Evolutionary conservation across 2,113 vertebrate species (phyloP).

Genomic region (Sturnira hondurensis): DNA sequence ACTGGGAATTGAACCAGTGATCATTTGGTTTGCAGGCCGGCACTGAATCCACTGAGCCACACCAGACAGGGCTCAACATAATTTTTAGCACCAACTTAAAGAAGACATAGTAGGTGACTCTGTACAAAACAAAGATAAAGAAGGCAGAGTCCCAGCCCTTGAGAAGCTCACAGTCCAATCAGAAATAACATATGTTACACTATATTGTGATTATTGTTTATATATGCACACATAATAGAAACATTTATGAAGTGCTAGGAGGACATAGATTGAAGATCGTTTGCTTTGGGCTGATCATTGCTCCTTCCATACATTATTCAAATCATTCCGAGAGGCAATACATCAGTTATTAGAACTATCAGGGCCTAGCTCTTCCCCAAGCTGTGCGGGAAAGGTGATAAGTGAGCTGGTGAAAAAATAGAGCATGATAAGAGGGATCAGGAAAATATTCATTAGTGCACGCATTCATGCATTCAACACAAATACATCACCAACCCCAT

Average conservation of each 20-base stretch:
- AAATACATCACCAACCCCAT: not conserved
- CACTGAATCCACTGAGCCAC: too few relatives aligned
- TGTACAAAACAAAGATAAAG: not conserved
- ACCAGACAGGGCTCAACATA: too few relatives aligned
- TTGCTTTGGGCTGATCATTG: conserved; percentile 5
- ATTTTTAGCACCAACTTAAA: not conserved
- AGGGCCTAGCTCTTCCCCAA: not conserved
- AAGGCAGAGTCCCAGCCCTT: not conserved
- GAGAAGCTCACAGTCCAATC: not conserved
- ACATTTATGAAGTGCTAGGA: not conserved
- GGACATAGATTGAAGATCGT: not conserved
- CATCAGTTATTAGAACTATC: not conserved
- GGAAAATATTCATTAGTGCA: conserved; percentile 20
- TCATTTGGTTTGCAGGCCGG: too few relatives aligned
- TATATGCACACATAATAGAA: not conserved
- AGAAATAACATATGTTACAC: not conserved
- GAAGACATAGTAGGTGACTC: not conserved
- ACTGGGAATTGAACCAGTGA: too few relatives aligned
- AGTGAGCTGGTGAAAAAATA: not conserved
- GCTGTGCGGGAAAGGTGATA: conserved; percentile 1
- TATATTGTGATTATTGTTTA: not conserved
- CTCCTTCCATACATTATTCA: not conserved
- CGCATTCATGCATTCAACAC: not conserved
- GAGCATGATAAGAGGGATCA: not conserved
- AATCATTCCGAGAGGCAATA: conserved; percentile 1